Percentiles rank a stretch among this genome's conserved stretches.
Conservation (phyloP, 2,888 invertebrate species). For the Phania funesta region DNA sequence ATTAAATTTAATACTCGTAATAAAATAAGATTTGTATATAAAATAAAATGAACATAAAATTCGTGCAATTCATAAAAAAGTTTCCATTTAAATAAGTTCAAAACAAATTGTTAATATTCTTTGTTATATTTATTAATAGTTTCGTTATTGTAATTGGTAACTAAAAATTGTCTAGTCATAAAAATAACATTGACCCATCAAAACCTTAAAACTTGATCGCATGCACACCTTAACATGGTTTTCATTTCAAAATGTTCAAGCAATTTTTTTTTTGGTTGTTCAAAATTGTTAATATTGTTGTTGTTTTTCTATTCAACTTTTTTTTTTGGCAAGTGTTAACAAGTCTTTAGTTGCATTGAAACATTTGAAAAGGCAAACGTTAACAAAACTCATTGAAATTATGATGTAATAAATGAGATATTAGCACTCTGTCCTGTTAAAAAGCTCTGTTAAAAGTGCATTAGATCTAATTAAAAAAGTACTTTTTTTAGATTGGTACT, state of each 20-base stretch:
- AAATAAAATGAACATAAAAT: slow-evolving; percentile 58
- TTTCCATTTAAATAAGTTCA: slow-evolving; percentile 25
- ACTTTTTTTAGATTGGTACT: no score
- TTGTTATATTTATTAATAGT: slow-evolving; percentile 23
- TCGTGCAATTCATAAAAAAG: slow-evolving; percentile 52
- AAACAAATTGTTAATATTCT: slow-evolving; percentile 11
- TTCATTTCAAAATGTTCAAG: slow-evolving; percentile 56
- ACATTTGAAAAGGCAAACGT: slow-evolving; percentile 29
- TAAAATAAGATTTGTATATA: background rate
- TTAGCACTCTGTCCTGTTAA: no score
- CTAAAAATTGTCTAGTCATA: slow-evolving; percentile 41
- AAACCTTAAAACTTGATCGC: slow-evolving; percentile 41
- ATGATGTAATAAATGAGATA: slow-evolving; percentile 40
- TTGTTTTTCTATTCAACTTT: background rate
- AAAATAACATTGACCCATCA: slow-evolving; percentile 59
- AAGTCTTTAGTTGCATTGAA: slow-evolving; percentile 15
- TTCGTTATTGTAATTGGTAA: slow-evolving; percentile 39
- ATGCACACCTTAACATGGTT: slow-evolving; percentile 65
- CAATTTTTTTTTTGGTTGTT: background rate
- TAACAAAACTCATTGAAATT: slow-evolving; percentile 52
- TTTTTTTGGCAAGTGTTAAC: slow-evolving; percentile 59
- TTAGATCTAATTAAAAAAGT: no score
- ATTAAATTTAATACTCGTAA: background rate
- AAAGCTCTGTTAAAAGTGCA: no score
- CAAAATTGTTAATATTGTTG: slow-evolving; percentile 5